A percentile compares a stretch with the other conserved stretches of the same genome.
Conservation (phyloP, 2,113 vertebrate genomes). For the Arothron firmamentum region DNA sequence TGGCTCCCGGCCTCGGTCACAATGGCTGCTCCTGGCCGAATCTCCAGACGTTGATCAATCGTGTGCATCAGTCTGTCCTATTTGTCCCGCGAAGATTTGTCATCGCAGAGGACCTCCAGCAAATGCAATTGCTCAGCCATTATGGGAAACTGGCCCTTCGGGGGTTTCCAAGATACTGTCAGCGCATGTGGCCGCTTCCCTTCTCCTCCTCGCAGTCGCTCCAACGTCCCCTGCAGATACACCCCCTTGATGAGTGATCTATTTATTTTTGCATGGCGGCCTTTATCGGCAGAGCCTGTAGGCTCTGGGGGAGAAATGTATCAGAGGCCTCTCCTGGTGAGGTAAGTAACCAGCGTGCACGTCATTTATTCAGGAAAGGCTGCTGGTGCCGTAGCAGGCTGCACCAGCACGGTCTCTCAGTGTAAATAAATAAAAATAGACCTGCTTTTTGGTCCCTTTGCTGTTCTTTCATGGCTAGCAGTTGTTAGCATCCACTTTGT, state of each 20-base stretch:
- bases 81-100: constrained; percentile 45
- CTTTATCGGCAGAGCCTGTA: constrained; percentile 58
- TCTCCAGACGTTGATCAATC: constrained; percentile 32
- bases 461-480: not conserved
- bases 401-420: no score
- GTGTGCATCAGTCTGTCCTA: constrained; percentile 11
- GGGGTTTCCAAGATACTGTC: constrained; percentile 47
- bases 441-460: constrained; percentile 23
- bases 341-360: constrained; percentile 41
- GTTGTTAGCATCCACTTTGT: no score
- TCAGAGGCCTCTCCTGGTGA: constrained; percentile 54
- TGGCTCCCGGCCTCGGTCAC: constrained; percentile 15
- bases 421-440: no score
- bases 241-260: constrained; percentile 63
- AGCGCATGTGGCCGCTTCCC: constrained; percentile 50
- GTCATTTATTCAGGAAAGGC: constrained; percentile 51
- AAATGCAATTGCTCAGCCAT: constrained; percentile 35
- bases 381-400: constrained; percentile 25
- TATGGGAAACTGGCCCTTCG: constrained; percentile 34
- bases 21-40: constrained; percentile 22
- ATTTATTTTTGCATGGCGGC: constrained; percentile 69
- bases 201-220: constrained; percentile 43
- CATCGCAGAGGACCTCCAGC: constrained; percentile 33
- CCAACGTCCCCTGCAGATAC: constrained; percentile 62
- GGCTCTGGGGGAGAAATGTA: constrained; percentile 58